Evolutionary conservation across 92 coral and sea anemone species (phyloP).

Genomic region (Epizoanthus scotinus): DNA sequence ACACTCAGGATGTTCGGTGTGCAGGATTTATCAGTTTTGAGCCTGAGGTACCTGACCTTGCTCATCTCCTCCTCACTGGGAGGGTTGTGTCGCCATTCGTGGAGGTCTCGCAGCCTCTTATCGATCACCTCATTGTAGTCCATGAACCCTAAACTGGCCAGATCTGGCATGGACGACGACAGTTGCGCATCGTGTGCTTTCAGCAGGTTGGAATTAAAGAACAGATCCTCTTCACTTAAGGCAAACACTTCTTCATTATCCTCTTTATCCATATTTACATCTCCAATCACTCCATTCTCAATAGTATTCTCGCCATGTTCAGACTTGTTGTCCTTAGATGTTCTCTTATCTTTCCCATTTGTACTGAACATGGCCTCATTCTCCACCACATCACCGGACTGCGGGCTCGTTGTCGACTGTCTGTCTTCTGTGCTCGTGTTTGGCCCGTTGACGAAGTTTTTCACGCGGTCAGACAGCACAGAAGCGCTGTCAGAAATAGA

Average conservation of each 20-base stretch:
- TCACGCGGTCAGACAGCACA: constrained; percentile 53
- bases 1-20: constrained; percentile 57
- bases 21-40: constrained; percentile 52
- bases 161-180: constrained; percentile 65
- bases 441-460: constrained; percentile 59
- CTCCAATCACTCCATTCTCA: constrained; percentile 29
- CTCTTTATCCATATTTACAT: not conserved
- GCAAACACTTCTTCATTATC: constrained; percentile 14
- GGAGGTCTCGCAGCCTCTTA: constrained; percentile 57
- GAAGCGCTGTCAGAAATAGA: not conserved
- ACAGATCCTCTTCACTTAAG: constrained; percentile 52
- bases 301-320: not conserved
- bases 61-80: constrained; percentile 85
- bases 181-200: constrained; percentile 63
- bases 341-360: not conserved
- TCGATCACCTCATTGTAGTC: constrained; percentile 85
- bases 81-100: constrained; percentile 57
- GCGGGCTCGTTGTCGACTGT: not conserved
- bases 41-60: constrained; percentile 80
- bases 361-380: not conserved
- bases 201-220: constrained; percentile 63
- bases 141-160: constrained; percentile 81
- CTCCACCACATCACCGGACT: constrained; percentile 24
- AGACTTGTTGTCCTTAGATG: not conserved
- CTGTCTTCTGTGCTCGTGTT: constrained; percentile 50